phyloP scores from a whole-genome alignment of 2,888 invertebrate genomes.

The Gryllus longicercus region DNA sequence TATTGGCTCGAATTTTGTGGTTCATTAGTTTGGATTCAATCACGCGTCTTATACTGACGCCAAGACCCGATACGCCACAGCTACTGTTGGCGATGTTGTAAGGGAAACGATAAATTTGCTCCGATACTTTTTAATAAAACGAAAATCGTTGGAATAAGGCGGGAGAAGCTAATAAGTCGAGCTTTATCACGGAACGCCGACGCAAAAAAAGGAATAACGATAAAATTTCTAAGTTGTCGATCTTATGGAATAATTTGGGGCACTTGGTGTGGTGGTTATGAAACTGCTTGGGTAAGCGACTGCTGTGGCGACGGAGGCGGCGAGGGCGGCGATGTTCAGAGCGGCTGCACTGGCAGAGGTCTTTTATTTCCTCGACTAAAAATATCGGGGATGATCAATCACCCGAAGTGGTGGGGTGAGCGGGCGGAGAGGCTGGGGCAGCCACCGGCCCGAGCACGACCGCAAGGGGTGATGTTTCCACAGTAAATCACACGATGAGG shows the following conservation, averaged over 20 bases:
- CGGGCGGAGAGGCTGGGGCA: background rate
- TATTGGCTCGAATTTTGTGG: background rate
- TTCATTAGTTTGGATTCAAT: background rate
- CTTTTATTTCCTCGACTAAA: slow-evolving; percentile 20
- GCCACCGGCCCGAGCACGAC: background rate
- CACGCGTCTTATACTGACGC: background rate
- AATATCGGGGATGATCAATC: slow-evolving; percentile 34
- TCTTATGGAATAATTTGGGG: slow-evolving; percentile 21
- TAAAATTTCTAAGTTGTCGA: slow-evolving; percentile 20
- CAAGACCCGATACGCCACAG: background rate
- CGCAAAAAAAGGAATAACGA: background rate
- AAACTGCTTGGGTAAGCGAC: slow-evolving; percentile 17
- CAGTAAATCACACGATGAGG: slow-evolving; percentile 37
- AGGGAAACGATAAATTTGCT: background rate
- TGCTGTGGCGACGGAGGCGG: background rate
- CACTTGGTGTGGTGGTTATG: slow-evolving; percentile 21
- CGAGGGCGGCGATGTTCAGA: background rate
- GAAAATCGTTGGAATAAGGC: background rate
- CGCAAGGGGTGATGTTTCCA: slow-evolving; percentile 32
- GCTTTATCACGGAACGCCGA: background rate
- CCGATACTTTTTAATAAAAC: slow-evolving; percentile 17
- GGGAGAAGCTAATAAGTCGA: slow-evolving; percentile 17
- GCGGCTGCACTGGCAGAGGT: background rate
- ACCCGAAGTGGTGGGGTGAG: slow-evolving; percentile 21
- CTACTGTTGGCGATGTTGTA: slow-evolving; percentile 5